These are phyloP conservation scores for Polydrusus tereticollis DNA, from an alignment of 2,888 invertebrate genomes.

Conservation along the genomic window DNA sequence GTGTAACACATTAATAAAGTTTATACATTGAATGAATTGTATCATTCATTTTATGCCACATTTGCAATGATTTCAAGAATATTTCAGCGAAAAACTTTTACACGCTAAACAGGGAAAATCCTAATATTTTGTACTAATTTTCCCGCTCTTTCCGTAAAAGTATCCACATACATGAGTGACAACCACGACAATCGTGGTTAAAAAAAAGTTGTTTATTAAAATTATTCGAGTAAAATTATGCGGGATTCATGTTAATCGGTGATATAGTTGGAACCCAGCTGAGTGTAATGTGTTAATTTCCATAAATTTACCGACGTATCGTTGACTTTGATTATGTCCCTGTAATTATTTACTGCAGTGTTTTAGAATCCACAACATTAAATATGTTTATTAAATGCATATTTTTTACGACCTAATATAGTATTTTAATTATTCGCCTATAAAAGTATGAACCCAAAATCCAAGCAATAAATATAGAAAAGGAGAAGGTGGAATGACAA, in stretches of 20 bases:
- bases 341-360: conserved; percentile 44
- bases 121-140: too few relatives aligned
- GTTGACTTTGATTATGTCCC: conserved; percentile 47
- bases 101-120: too few relatives aligned
- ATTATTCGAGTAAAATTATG: conserved; percentile 43
- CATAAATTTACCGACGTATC: conserved; percentile 44
- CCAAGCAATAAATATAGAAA: too few relatives aligned
- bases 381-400: conserved; percentile 33
- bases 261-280: conserved; percentile 43
- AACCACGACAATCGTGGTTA: conserved; percentile 37
- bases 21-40: too few relatives aligned
- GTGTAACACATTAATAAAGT: too few relatives aligned
- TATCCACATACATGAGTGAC: conserved; percentile 15
- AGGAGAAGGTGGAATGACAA: too few relatives aligned
- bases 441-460: too few relatives aligned
- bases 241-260: conserved; percentile 42
- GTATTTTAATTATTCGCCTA: too few relatives aligned
- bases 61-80: too few relatives aligned
- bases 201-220: conserved; percentile 38
- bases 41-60: too few relatives aligned
- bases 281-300: conserved; percentile 47
- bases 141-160: too few relatives aligned
- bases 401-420: conserved; percentile 1
- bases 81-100: too few relatives aligned
- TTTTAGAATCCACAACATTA: conserved; percentile 32